Percentiles rank a stretch among this genome's conserved stretches.
Conservation (phyloP, 2,888 invertebrate genomes). For the Harmothoe impar region DNA sequence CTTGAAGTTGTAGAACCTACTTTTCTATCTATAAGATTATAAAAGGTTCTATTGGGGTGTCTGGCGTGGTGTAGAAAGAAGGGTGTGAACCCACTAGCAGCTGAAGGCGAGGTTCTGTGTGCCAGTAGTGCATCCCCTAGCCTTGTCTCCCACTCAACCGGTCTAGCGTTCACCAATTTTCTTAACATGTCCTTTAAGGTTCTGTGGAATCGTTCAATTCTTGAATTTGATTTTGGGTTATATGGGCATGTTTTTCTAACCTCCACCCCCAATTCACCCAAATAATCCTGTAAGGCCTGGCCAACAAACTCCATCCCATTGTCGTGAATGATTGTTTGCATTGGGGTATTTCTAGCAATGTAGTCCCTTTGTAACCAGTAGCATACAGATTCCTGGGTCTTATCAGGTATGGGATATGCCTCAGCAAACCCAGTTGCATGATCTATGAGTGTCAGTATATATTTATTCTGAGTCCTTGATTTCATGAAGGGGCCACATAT, state of each 20-base stretch:
- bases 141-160: conserved; percentile 8
- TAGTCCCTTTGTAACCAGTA: neutral
- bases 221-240: conserved; percentile 48
- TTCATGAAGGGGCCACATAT: conserved; percentile 41
- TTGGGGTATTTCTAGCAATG: conserved; percentile 17
- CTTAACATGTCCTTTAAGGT: too few relatives aligned
- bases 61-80: conserved; percentile 47
- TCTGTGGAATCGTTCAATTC: too few relatives aligned
- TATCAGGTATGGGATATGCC: conserved; percentile 35
- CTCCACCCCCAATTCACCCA: neutral
- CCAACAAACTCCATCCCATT: conserved; percentile 21
- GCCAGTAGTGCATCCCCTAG: conserved; percentile 47
- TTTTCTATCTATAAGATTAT: too few relatives aligned
- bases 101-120: neutral
- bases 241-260: too few relatives aligned
- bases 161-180: too few relatives aligned
- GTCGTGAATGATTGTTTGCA: conserved; percentile 21
- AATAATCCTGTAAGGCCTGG: neutral
- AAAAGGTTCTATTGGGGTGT: too few relatives aligned
- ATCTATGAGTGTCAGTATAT: conserved; percentile 22
- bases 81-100: conserved; percentile 28
- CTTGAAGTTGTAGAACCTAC: too few relatives aligned
- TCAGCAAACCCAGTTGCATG: too few relatives aligned
- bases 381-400: neutral
- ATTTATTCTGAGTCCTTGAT: conserved; percentile 30